These are phyloP conservation scores for Aramus guarauna DNA, from an alignment of 2,113 vertebrate species.

Conservation along the genomic window DNA sequence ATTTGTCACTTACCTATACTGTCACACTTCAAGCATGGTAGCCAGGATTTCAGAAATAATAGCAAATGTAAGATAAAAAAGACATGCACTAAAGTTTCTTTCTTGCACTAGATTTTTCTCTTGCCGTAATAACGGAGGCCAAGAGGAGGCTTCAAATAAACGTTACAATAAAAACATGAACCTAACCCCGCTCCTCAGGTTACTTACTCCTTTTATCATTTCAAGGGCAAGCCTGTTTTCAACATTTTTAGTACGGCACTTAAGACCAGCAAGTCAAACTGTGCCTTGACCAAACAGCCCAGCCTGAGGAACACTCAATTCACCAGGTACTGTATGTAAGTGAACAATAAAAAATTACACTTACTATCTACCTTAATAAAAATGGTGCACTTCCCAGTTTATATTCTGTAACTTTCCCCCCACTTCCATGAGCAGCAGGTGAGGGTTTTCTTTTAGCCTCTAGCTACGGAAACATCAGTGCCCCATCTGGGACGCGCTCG, in stretches of 20 bases:
- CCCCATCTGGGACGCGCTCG: rapidly evolving
- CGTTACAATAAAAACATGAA: not conserved
- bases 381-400: not conserved
- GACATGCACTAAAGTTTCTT: rapidly evolving
- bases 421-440: not conserved
- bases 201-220: not conserved
- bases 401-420: not conserved
- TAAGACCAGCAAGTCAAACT: not conserved
- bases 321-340: not conserved
- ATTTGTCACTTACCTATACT: not conserved
- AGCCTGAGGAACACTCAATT: not conserved
- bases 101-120: not conserved
- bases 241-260: not conserved
- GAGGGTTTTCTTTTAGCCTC: not conserved
- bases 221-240: not conserved
- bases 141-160: not conserved
- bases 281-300: not conserved
- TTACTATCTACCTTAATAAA: not conserved
- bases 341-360: not conserved
- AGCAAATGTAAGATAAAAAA: not conserved
- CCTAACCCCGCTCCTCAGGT: not conserved
- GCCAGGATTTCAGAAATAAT: not conserved
- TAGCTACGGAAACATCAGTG: not conserved
- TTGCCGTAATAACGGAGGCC: not conserved
- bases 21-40: not conserved